Conservation (phyloP, 2,113 vertebrate species). For the Cervus canadensis region DNA sequence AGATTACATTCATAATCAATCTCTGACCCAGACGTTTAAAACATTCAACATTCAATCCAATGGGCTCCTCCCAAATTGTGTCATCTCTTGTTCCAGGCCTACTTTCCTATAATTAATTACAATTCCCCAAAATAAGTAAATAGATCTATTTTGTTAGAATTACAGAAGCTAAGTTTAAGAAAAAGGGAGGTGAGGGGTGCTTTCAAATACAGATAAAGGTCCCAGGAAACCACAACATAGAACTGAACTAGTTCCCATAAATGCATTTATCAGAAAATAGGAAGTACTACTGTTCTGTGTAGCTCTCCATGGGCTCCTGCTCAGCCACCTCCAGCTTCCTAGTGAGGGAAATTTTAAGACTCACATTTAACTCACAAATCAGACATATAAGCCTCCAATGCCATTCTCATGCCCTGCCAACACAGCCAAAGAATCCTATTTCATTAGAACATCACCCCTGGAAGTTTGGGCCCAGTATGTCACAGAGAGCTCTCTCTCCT, state of each 20-base stretch:
- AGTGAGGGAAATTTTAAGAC: background rate
- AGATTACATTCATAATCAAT: background rate
- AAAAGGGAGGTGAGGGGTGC: background rate
- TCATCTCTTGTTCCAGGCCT: background rate
- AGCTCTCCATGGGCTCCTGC: background rate
- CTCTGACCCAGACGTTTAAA: background rate
- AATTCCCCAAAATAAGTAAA: background rate
- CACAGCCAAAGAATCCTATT: background rate
- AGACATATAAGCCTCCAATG: background rate
- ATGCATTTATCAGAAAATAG: background rate
- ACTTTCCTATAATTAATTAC: background rate
- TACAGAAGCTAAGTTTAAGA: background rate
- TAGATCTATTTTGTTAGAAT: background rate
- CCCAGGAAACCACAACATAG: background rate
- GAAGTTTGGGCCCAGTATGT: background rate
- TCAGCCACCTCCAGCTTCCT: background rate
- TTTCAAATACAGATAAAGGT: background rate
- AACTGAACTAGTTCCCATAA: background rate
- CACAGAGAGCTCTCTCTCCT: background rate
- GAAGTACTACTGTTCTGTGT: background rate
- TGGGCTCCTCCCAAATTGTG: background rate
- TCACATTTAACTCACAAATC: background rate
- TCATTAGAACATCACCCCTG: background rate
- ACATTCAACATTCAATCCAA: background rate
- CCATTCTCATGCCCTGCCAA: background rate